Percentiles rank a stretch among this genome's conserved stretches.
phyloP scores from a whole-genome alignment of 2,797 vertebrate species.

The Philypnodon macrostomus region DNA sequence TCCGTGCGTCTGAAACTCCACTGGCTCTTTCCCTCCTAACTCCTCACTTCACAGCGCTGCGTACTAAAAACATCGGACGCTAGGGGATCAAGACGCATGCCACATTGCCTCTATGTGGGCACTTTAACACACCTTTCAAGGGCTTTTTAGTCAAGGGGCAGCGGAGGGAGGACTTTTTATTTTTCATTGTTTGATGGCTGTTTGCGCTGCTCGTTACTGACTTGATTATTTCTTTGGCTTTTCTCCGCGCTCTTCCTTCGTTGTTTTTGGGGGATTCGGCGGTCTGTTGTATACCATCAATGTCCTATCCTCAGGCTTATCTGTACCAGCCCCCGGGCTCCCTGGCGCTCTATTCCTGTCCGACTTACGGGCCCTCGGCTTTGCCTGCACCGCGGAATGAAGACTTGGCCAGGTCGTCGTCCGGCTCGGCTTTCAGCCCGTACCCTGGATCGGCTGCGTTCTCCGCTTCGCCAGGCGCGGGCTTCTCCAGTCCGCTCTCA shows the following conservation, averaged over 20 bases:
- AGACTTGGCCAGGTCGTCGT: conserved; percentile 91
- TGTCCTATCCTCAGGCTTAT: conserved; percentile 99
- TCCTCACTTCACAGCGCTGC: conserved; percentile 84
- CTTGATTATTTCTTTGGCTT: conserved; percentile 62
- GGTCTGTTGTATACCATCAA: conserved; percentile 74
- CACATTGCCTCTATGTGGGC: conserved; percentile 81
- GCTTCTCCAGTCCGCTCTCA: conserved; percentile 92
- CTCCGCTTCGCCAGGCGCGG: conserved; percentile 86
- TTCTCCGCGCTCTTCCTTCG: conserved; percentile 37
- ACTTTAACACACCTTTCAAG: conserved; percentile 80
- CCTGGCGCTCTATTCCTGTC: conserved; percentile 96
- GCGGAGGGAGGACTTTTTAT: conserved; percentile 70
- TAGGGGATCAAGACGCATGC: conserved; percentile 83
- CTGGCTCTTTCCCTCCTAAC: conserved; percentile 84
- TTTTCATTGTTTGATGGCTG: conserved; percentile 67
- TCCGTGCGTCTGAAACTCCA: conserved; percentile 85
- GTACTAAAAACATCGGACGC: conserved; percentile 88
- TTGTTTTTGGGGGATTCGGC: conserved; percentile 50
- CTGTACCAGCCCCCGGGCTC: conserved; percentile 98
- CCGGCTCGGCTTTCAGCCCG: conserved; percentile 90
- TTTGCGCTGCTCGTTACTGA: conserved; percentile 68
- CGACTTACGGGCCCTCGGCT: conserved; percentile 91
- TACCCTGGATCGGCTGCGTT: conserved; percentile 97
- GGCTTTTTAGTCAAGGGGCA: conserved; percentile 68
- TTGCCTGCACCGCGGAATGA: conserved; percentile 92